These are phyloP conservation scores for Myxocyprinus asiaticus DNA, from an alignment of 2,113 vertebrate species.

Conservation along the genomic window DNA sequence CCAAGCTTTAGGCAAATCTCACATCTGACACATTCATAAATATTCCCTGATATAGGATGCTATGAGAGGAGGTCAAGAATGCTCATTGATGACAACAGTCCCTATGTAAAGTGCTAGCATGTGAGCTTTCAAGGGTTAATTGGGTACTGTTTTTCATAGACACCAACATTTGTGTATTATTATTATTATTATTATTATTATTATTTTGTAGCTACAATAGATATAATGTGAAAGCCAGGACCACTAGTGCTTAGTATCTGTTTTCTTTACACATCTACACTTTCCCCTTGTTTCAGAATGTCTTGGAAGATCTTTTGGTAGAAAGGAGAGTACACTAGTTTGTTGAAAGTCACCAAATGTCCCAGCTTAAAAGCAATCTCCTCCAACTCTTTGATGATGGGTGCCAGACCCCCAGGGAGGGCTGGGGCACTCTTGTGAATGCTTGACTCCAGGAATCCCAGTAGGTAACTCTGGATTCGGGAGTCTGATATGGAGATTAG, in stretches of 20 bases:
- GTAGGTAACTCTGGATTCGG: conserved; percentile 84
- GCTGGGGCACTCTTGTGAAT: conserved; percentile 76
- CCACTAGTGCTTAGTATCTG: neutral
- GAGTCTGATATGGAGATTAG: conserved; percentile 73
- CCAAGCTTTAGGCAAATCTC: neutral
- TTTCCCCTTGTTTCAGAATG: conserved; percentile 67
- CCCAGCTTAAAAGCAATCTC: conserved; percentile 82
- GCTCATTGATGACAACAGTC: conserved; percentile 13
- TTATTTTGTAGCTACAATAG: conserved; percentile 7
- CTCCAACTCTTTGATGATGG: conserved; percentile 86
- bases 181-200: too few relatives aligned
- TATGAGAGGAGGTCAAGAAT: conserved; percentile 2
- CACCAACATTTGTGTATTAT: too few relatives aligned
- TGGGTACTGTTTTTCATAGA: conserved; percentile 7
- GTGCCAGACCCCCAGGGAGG: conserved; percentile 85
- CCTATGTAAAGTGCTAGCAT: conserved; percentile 19
- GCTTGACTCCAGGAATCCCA: conserved; percentile 80
- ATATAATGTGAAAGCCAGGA: conserved; percentile 28
- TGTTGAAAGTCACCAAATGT: conserved; percentile 94
- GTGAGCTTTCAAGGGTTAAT: conserved; percentile 32
- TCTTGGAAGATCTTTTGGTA: conserved; percentile 86
- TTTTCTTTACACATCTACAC: conserved; percentile 30
- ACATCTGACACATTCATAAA: conserved; percentile 12
- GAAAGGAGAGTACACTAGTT: conserved; percentile 93
- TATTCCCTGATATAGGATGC: conserved; percentile 35